A percentile compares a stretch with the other conserved stretches of the same genome.
Conservation (phyloP, 2,888 invertebrate genomes). For the Dasypogon diadema region DNA sequence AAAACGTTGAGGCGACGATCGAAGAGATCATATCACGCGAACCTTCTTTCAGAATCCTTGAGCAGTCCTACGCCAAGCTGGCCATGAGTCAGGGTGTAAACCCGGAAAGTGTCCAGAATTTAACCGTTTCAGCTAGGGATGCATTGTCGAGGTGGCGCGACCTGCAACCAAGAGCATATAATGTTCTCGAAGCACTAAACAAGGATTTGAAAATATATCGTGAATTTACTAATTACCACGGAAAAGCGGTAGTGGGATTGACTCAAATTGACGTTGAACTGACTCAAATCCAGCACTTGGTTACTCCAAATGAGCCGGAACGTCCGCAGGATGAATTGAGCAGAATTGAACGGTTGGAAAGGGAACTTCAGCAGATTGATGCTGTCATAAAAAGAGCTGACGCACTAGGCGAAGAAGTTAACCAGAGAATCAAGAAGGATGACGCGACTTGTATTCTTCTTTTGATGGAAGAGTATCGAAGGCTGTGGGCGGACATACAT, state of each 20-base stretch:
- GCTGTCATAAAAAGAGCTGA: slow-evolving; percentile 73
- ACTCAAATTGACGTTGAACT: slow-evolving; percentile 80
- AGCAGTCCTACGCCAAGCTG: slow-evolving; percentile 78
- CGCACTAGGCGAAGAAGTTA: slow-evolving; percentile 72
- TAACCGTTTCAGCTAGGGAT: slow-evolving; percentile 73
- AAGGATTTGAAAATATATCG: slow-evolving; percentile 74
- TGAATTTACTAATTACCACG: slow-evolving; percentile 79
- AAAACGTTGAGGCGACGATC: slow-evolving; percentile 71
- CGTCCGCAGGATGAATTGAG: slow-evolving; percentile 60
- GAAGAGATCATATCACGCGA: slow-evolving; percentile 72
- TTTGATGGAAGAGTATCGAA: slow-evolving; percentile 77
- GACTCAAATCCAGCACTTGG: slow-evolving; percentile 77
- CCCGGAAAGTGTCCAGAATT: slow-evolving; percentile 75
- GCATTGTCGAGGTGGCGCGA: slow-evolving; percentile 76
- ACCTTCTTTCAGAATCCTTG: slow-evolving; percentile 74
- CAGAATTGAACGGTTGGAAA: slow-evolving; percentile 69
- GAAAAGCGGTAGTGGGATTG: slow-evolving; percentile 77
- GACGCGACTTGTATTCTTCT: slow-evolving; percentile 72
- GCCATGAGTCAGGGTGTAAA: slow-evolving; percentile 77
- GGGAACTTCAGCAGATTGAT: slow-evolving; percentile 71
- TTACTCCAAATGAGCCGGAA: slow-evolving; percentile 66
- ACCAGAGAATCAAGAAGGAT: slow-evolving; percentile 71
- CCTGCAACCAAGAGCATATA: slow-evolving; percentile 73
- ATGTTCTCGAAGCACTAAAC: slow-evolving; percentile 72
- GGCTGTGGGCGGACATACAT: slow-evolving; percentile 74